phyloP scores from a whole-genome alignment of 2,888 invertebrate genomes.

The Lathronympha strigana region DNA sequence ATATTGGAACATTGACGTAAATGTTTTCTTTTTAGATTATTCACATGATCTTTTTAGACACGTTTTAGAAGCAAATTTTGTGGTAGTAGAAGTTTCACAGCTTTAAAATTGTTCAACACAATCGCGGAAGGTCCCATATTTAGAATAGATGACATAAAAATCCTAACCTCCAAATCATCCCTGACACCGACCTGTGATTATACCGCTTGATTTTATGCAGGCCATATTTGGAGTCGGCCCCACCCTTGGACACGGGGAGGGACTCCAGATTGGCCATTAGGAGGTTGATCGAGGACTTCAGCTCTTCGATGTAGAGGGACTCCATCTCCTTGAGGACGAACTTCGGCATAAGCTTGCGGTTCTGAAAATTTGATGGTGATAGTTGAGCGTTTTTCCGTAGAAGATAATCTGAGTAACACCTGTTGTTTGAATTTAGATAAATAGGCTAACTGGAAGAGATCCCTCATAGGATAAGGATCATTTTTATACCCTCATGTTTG shows the following conservation, averaged over 20 bases:
- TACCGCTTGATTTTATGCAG: slow-evolving; percentile 99
- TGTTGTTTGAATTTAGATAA: no score
- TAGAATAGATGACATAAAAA: slow-evolving; percentile 10
- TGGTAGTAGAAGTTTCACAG: no score
- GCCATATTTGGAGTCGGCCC: slow-evolving; percentile 98
- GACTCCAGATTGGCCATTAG: slow-evolving; percentile 99
- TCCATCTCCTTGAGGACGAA: slow-evolving; percentile 99
- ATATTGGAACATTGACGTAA: neutral
- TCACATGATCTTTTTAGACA: neutral
- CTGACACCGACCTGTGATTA: slow-evolving; percentile 94
- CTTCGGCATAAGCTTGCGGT: slow-evolving; percentile 98
- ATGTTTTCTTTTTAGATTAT: neutral
- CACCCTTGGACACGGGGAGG: slow-evolving; percentile 98
- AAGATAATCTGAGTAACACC: no score
- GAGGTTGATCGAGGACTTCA: slow-evolving; percentile 98
- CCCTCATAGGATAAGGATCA: no score
- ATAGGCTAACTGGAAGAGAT: no score
- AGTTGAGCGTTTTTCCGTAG: neutral
- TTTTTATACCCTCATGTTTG: no score
- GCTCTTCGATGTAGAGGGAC: slow-evolving; percentile 98
- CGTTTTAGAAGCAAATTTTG: no score
- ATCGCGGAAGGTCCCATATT: slow-evolving; percentile 14
- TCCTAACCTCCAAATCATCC: slow-evolving; percentile 22
- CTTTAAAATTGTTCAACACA: no score
- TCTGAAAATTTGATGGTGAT: slow-evolving; percentile 82